phyloP scores from a whole-genome alignment of 2,113 vertebrate species.

The Pheucticus melanocephalus region DNA sequence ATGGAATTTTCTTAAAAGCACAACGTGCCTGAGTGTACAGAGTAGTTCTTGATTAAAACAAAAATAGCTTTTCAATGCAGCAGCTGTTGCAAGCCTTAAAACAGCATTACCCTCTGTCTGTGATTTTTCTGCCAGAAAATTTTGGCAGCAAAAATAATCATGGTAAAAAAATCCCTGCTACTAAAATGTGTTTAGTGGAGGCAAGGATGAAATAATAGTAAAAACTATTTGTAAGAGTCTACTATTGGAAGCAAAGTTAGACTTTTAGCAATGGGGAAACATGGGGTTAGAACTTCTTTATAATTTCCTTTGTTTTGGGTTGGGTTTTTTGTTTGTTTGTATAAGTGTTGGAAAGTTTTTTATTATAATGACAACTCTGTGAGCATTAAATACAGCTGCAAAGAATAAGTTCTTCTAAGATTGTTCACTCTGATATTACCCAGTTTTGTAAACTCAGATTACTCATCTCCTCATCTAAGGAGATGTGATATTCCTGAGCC shows the following conservation, averaged over 20 bases:
- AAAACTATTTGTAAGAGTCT: background rate
- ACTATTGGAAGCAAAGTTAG: background rate
- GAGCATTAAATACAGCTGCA: background rate
- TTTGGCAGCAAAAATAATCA: slow-evolving; percentile 26
- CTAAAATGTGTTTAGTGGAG: background rate
- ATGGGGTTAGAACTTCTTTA: background rate
- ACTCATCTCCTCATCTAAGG: background rate
- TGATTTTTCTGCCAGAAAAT: slow-evolving; percentile 52
- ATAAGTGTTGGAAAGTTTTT: background rate
- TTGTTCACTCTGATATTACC: background rate
- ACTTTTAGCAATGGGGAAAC: background rate
- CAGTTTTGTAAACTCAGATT: background rate
- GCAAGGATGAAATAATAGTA: background rate
- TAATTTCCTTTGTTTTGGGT: background rate
- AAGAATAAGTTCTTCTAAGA: background rate
- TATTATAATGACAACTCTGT: background rate
- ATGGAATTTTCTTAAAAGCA: background rate
- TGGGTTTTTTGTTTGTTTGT: background rate
- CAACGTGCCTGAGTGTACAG: background rate
- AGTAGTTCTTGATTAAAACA: slow-evolving; percentile 2
- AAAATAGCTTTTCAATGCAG: slow-evolving; percentile 30
- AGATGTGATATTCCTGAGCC: background rate
- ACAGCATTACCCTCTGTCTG: slow-evolving; percentile 13
- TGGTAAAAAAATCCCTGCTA: background rate
- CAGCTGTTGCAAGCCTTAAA: slow-evolving; percentile 42